phyloP scores from a whole-genome alignment of 2,113 vertebrate species.

The Oncorhynchus tshawytscha region DNA sequence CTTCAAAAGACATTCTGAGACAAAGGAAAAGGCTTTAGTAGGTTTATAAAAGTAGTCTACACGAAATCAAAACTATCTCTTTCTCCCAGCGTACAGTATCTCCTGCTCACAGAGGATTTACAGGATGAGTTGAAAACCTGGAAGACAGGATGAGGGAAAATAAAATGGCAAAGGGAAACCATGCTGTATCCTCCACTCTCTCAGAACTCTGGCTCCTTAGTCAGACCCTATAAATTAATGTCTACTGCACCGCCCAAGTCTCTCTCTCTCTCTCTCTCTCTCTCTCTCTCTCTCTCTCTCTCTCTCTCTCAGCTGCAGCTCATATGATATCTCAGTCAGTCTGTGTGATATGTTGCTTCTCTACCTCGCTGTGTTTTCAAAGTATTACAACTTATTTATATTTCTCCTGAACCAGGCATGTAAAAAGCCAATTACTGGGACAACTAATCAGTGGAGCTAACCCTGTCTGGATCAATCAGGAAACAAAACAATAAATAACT shows the following conservation, averaged over 20 bases:
- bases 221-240: slow-evolving; percentile 11
- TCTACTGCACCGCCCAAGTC: neutral
- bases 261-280: neutral
- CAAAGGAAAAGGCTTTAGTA: neutral
- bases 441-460: slow-evolving; percentile 25
- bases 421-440: slow-evolving; percentile 40
- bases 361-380: slow-evolving; percentile 45
- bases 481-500: slow-evolving; percentile 37
- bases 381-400: slow-evolving; percentile 45
- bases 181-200: slow-evolving; percentile 2
- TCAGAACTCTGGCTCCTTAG: slow-evolving; percentile 4
- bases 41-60: neutral
- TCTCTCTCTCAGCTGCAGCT: slow-evolving; percentile 37
- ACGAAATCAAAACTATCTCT: neutral
- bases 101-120: neutral
- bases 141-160: slow-evolving; percentile 3
- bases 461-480: slow-evolving; percentile 40
- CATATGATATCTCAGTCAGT: slow-evolving; percentile 35
- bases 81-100: neutral
- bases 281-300: neutral
- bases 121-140: neutral
- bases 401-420: slow-evolving; percentile 30
- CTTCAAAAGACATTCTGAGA: no score
- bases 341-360: slow-evolving; percentile 28
- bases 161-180: neutral